Evolutionary conservation across 2,113 vertebrate species (phyloP).

Genomic region (Rostratula benghalensis): DNA sequence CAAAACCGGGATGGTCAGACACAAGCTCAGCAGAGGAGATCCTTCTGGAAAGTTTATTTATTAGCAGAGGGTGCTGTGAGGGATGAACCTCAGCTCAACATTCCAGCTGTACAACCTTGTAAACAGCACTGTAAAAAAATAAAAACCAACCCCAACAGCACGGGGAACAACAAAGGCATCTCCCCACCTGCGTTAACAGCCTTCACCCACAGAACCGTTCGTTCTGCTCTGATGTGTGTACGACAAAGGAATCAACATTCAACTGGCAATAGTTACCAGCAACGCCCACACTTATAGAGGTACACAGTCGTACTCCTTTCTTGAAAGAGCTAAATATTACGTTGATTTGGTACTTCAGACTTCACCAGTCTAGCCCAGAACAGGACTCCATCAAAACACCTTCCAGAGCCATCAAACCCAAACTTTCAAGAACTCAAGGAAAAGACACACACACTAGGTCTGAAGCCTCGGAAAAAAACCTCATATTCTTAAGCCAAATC

Average conservation of each 20-base stretch:
- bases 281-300: background rate
- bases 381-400: background rate
- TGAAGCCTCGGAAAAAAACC: background rate
- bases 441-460: background rate
- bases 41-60: background rate
- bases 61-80: background rate
- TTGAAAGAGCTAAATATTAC: background rate
- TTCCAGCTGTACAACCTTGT: background rate
- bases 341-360: background rate
- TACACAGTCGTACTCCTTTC: too few species aligned
- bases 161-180: background rate
- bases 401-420: background rate
- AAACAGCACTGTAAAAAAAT: background rate
- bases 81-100: background rate
- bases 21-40: background rate
- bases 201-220: background rate
- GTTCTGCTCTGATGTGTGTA: background rate
- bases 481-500: background rate
- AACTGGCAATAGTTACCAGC: background rate
- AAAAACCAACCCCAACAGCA: too few species aligned
- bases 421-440: background rate
- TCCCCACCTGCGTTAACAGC: background rate
- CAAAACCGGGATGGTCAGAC: background rate
- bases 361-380: background rate
- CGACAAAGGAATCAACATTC: background rate